Evolutionary conservation across 2,888 invertebrate genomes (phyloP), one percentile per base, ranked within the genome.

Genomic region (Drosophila subquinaria): DNA sequence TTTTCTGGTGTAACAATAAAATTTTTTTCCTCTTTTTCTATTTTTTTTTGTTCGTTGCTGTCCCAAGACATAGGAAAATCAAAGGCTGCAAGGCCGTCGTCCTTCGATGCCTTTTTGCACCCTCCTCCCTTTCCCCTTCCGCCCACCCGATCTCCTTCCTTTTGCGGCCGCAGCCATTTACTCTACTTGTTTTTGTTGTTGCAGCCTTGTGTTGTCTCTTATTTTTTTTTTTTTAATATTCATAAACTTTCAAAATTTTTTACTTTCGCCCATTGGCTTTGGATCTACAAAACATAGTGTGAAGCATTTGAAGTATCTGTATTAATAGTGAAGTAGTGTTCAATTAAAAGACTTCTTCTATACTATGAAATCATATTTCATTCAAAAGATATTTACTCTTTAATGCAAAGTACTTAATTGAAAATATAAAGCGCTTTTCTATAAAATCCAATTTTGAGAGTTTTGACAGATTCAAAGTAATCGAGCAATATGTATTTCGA

Each of bases 1-100:
- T 84, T 84, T 87, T 83, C 78, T 84, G 82, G 84, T 80, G 84
- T 82, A 84, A 87, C 84, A 84, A 84, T 87, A 78, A 76, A 84
- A 80, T 82, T 73, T 51, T 13, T 38, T 73, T 57, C 75, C 84
- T 72, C 30, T 80, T 73, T 69, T 75, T 55, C 52, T 48, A 5
- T 9, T 48, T 30, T 17, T 38, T 48, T 47, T 47, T 40, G 23
- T 47, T 40, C 17, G 48, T 20, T 61, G 36, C 42, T 57, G 30
- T 51, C 48, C 42, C 53, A 63, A 73, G 76, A 57, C 67, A 17
- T 17, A 55, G 51, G 61, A 76, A 84, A 87, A 87, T 85, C 84
- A 87, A 85, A 84, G 88, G 80, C 80, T 82, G 80, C 87, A 79
- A 84, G 81, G 79, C 62, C 81, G 50, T 50, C 83, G 70, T 79